phyloP scores from a whole-genome alignment of 1,140 invertebrate species.

The Solenopsis invicta region DNA sequence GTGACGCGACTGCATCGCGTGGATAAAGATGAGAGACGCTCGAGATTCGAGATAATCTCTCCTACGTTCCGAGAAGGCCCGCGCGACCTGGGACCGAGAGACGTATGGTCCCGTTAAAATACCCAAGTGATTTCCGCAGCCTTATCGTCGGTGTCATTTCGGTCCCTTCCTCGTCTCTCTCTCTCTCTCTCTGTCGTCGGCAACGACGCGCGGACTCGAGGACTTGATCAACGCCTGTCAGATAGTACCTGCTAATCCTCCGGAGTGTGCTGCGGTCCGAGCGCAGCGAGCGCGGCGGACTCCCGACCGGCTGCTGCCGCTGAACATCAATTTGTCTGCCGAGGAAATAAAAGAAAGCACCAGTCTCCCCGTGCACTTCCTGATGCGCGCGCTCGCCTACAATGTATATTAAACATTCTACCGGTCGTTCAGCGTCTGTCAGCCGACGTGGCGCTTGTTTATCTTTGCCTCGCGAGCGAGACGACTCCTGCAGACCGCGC shows the following conservation, averaged over 20 bases:
- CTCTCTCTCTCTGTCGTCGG: slow-evolving; percentile 7
- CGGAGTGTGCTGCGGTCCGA: slow-evolving; percentile 28
- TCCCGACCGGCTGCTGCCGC: slow-evolving; percentile 52
- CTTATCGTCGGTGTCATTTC: slow-evolving; percentile 42
- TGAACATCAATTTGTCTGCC: slow-evolving; percentile 63
- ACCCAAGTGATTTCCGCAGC: background rate
- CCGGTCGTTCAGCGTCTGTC: slow-evolving; percentile 54
- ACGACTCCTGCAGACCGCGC: slow-evolving; percentile 31
- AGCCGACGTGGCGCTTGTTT: slow-evolving; percentile 51
- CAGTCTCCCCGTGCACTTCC: slow-evolving; percentile 48
- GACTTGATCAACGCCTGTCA: slow-evolving; percentile 65
- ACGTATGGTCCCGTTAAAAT: slow-evolving; percentile 50
- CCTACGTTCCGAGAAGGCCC: background rate
- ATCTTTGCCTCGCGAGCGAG: slow-evolving; percentile 45
- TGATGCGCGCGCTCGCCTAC: slow-evolving; percentile 55
- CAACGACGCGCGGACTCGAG: slow-evolving; percentile 8
- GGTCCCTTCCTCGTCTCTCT: background rate
- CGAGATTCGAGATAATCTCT: slow-evolving; percentile 16
- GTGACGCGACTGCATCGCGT: slow-evolving; percentile 30
- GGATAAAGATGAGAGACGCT: slow-evolving; percentile 23
- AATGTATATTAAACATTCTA: slow-evolving; percentile 64
- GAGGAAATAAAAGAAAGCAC: slow-evolving; percentile 45
- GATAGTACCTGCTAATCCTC: slow-evolving; percentile 56
- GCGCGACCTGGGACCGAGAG: background rate
- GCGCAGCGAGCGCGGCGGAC: slow-evolving; percentile 34